Evolutionary conservation across 2,888 invertebrate genomes (phyloP).

Genomic region (Hydriomena furcata): DNA sequence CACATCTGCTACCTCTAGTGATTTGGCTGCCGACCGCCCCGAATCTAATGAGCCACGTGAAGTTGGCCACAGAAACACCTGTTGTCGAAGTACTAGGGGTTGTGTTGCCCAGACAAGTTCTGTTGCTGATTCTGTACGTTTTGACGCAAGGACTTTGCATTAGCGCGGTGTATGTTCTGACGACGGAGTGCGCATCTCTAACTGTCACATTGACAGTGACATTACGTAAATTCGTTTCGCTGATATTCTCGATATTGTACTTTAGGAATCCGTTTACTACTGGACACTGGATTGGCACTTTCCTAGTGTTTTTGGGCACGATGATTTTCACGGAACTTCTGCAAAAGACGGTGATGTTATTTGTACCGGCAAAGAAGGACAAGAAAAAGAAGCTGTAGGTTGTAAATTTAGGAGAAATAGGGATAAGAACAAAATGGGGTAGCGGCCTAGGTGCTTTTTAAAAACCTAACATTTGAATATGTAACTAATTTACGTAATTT

Average conservation of each 20-base stretch:
- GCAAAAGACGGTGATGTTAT: constrained; percentile 71
- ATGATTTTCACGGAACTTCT: constrained; percentile 94
- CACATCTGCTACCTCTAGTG: constrained; percentile 95
- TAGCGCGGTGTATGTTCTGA: constrained; percentile 96
- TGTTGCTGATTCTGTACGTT: constrained; percentile 91
- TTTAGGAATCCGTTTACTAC: constrained; percentile 97
- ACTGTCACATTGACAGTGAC: constrained; percentile 98
- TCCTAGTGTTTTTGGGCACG: constrained; percentile 96
- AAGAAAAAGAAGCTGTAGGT: constrained; percentile 61
- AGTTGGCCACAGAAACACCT: constrained; percentile 87
- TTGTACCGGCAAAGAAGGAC: constrained; percentile 55
- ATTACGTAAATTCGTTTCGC: constrained; percentile 95
- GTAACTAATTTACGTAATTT: too few relatives aligned
- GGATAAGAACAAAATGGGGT: constrained; percentile 6
- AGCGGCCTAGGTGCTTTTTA: neutral
- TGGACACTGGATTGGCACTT: constrained; percentile 95
- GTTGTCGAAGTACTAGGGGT: constrained; percentile 85
- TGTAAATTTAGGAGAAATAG: constrained; percentile 2
- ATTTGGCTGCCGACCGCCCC: constrained; percentile 91
- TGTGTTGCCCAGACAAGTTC: constrained; percentile 88
- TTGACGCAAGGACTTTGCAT: constrained; percentile 97
- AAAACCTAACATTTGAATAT: too few relatives aligned
- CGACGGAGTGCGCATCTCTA: constrained; percentile 96
- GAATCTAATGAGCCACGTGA: constrained; percentile 90
- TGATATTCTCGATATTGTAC: constrained; percentile 97